A percentile compares a stretch with the other conserved stretches of the same genome.
Conservation (phyloP, 2,888 invertebrate species). For the Crocallis elinguaria region DNA sequence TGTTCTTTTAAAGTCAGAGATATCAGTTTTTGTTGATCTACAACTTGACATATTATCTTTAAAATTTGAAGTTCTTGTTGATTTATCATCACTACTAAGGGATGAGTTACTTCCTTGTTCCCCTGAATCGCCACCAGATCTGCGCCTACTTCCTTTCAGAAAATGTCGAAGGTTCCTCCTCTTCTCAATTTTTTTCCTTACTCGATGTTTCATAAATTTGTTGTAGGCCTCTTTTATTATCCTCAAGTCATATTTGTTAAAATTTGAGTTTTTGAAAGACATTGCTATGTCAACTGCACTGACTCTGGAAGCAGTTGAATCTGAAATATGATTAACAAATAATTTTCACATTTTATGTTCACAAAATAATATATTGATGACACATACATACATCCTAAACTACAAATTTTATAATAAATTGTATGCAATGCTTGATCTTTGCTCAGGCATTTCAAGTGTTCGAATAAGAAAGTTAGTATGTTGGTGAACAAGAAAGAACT, state of each 20-base stretch:
- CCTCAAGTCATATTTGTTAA: conserved; percentile 58
- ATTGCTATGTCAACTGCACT: conserved; percentile 62
- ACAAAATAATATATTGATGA: no score
- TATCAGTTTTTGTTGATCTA: conserved; percentile 50
- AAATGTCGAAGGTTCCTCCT: conserved; percentile 54
- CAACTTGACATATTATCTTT: conserved; percentile 48
- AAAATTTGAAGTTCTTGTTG: conserved; percentile 48
- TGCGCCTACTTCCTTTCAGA: conserved; percentile 49
- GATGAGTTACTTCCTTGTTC: conserved; percentile 70
- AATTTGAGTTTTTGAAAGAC: conserved; percentile 57
- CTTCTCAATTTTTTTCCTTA: conserved; percentile 57
- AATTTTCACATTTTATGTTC: no score
- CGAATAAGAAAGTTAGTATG: no score
- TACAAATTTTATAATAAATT: no score
- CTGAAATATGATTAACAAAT: conserved; percentile 45
- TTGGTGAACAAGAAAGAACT: no score
- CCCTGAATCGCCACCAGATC: conserved; percentile 64
- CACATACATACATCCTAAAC: no score
- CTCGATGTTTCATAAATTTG: conserved; percentile 49
- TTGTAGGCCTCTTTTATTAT: conserved; percentile 59
- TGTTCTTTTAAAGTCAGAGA: conserved; percentile 43
- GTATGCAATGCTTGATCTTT: no score
- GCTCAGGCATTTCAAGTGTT: no score
- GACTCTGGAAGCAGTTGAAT: conserved; percentile 49
- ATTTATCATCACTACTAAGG: conserved; percentile 66